Evolutionary conservation across 35 echinoderm and acorn worm species (phyloP), one percentile per base, ranked within the genome.

Genomic region (Ptychodera flava): DNA sequence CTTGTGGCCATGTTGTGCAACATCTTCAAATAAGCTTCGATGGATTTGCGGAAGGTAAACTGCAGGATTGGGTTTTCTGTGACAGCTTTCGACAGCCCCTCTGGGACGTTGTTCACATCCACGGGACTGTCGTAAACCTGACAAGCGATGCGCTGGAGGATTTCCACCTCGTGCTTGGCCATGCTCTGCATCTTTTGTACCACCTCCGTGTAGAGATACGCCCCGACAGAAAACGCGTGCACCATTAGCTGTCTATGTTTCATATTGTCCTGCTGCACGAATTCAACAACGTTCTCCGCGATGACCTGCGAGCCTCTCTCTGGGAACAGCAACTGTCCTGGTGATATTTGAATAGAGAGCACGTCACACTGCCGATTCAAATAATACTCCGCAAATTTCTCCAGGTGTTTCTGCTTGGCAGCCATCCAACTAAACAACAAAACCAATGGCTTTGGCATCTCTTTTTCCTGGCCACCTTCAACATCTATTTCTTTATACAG

Each of bases 41-140:
- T 29, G 30, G 81, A 88, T 28, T 33, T 85, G 28, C 81, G 37
- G 27, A 92, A 35, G 35, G 80, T 84, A 16, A 79, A 52, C 36
- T 92, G 91, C 16, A 88, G 38, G 27, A 92, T 16, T n/a, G 16
- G 77, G 22, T 89, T 85, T 28, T 84, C 85, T 29, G 85, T 30
- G 22, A 89, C 76, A 6, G 52, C 81, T 35, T 89, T 93, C 16
- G 94, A 93, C 16, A 93, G 88, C 28, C 94, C 94, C 28, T 81
- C 78, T 0, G 94, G 91, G 14, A 97, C 84, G 77, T 93, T 90
- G 75, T 91, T 36, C 1, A 91, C 28, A 78, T 93, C 91, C 0
- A 92, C 94, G 28, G 85, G 37, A 64, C 91, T 93, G 52, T 97
- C 91, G 33, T 88, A 97, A 22, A 97, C 88, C 82, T 97, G 94